These are phyloP conservation scores for Lutjanus argentimaculatus DNA, from an alignment of 2,797 vertebrate species.

Conservation along the genomic window DNA sequence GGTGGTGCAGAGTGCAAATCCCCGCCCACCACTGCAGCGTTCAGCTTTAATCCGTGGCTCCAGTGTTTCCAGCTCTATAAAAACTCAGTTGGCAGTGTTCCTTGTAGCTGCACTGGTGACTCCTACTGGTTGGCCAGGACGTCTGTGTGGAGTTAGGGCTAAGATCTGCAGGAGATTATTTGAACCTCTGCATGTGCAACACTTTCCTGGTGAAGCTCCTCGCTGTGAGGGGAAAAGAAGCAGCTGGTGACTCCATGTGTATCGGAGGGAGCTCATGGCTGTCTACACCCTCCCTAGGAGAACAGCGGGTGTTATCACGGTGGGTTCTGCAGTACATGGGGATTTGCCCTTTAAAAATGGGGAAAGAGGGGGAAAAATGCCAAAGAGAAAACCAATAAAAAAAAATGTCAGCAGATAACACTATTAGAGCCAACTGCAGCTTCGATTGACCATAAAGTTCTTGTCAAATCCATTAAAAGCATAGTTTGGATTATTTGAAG, in stretches of 20 bases:
- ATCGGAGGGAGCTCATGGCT: constrained; percentile 21
- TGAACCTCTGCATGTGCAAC: constrained; percentile 41
- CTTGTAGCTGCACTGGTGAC: constrained; percentile 34
- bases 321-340: constrained; percentile 2
- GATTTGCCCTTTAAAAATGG: constrained; percentile 54
- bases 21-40: background rate
- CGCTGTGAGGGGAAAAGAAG: constrained; percentile 61
- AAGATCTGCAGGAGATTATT: constrained; percentile 45
- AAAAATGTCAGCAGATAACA: constrained; percentile 5
- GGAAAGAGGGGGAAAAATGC: constrained; percentile 13
- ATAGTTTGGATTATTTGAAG: no score
- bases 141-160: constrained; percentile 27
- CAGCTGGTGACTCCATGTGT: constrained; percentile 61
- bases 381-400: constrained; percentile 17
- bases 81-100: constrained; percentile 47
- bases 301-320: constrained; percentile 48
- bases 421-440: background rate
- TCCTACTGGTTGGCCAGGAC: constrained; percentile 36
- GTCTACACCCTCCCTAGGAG: constrained; percentile 45
- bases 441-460: background rate
- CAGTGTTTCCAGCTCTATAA: constrained; percentile 35
- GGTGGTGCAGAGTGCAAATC: constrained; percentile 8
- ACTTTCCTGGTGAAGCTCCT: constrained; percentile 40
- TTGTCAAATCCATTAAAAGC: background rate
- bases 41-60: constrained; percentile 22